phyloP scores from a whole-genome alignment of 2,113 vertebrate genomes.

The Indicator maculatus region DNA sequence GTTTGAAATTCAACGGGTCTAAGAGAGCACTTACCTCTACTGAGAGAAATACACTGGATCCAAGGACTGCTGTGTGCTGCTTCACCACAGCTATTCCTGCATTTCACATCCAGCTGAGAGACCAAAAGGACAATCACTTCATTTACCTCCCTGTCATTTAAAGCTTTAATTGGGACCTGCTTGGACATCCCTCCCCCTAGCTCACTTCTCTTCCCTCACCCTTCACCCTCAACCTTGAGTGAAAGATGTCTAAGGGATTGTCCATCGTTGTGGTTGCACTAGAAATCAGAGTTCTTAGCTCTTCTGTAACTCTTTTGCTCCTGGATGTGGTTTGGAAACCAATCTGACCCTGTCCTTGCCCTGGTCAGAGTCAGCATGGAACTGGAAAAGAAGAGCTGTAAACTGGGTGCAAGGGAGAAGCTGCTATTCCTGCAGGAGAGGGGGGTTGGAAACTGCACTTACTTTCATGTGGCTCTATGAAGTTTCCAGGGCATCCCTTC shows the following conservation, averaged over 20 bases:
- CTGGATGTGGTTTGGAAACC: conserved; percentile 40
- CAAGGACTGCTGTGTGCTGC: conserved; percentile 60
- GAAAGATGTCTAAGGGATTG: conserved; percentile 33
- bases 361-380: conserved; percentile 18
- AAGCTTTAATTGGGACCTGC: conserved; percentile 65
- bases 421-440: conserved; percentile 50
- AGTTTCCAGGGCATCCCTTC: conserved; percentile 32
- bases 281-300: conserved; percentile 57
- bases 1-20: conserved; percentile 98
- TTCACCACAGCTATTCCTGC: conserved; percentile 65
- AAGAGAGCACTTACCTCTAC: conserved; percentile 53
- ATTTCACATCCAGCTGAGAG: conserved; percentile 69
- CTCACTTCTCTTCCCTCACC: conserved; percentile 19
- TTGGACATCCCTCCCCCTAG: conserved; percentile 22
- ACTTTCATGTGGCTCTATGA: background rate
- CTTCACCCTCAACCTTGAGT: conserved; percentile 6
- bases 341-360: conserved; percentile 7
- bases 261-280: conserved; percentile 55
- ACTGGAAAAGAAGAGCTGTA: background rate
- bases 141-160: conserved; percentile 63
- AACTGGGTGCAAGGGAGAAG: conserved; percentile 51
- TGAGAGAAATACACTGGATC: conserved; percentile 62
- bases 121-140: conserved; percentile 73
- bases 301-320: conserved; percentile 38
- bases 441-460: conserved; percentile 15